phyloP scores from a whole-genome alignment of 2,113 vertebrate genomes.

The Stictonetta naevosa region DNA sequence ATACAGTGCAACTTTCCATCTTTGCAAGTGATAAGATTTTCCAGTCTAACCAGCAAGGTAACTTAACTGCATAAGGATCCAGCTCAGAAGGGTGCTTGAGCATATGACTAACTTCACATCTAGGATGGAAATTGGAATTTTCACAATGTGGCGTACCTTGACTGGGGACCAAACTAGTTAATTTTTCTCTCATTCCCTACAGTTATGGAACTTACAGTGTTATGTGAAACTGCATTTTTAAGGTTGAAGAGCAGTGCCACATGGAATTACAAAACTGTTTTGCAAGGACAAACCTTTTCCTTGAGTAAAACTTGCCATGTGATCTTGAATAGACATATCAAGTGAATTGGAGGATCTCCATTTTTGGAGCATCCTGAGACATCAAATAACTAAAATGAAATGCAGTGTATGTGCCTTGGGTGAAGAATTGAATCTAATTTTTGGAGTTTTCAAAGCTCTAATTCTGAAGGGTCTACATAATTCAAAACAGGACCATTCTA shows the following conservation, averaged over 20 bases:
- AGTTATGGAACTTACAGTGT: not conserved
- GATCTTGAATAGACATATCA: not conserved
- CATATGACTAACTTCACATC: accelerated
- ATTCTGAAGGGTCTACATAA: not conserved
- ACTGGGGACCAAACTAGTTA: not conserved
- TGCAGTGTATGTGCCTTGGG: not conserved
- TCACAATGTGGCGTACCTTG: not conserved
- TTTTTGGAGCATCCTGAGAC: not conserved
- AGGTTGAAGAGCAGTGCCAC: not conserved
- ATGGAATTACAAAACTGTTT: not conserved
- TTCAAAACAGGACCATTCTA: not conserved
- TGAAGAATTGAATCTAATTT: not conserved
- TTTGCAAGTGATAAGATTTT: not conserved
- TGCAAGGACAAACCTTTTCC: not conserved
- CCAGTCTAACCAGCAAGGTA: not conserved
- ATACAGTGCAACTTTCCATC: not conserved
- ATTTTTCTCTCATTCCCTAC: not conserved
- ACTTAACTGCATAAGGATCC: not conserved
- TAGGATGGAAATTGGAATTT: not conserved
- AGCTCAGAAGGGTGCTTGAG: not conserved
- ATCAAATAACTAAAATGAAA: not conserved
- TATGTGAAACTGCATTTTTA: not conserved
- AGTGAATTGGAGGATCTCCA: not conserved
- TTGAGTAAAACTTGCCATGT: not conserved
- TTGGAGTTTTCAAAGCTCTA: not conserved